These are phyloP conservation scores for Percopsis transmontana DNA, from an alignment of 2,113 vertebrate species.

Conservation along the genomic window DNA sequence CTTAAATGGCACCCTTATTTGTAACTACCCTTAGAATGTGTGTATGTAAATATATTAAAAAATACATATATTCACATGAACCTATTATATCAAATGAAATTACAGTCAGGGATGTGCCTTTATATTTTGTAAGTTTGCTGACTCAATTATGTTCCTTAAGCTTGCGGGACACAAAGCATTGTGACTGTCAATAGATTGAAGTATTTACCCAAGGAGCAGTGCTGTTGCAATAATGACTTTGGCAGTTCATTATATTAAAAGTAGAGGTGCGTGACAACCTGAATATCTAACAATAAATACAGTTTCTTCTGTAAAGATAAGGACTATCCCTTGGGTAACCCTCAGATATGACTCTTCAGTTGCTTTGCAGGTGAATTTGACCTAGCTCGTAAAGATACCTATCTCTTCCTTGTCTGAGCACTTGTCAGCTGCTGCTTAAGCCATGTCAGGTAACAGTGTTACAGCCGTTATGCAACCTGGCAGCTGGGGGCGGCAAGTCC, in stretches of 20 bases:
- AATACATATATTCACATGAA: no score
- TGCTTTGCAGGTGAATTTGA: constrained; percentile 1
- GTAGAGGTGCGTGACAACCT: constrained; percentile 2
- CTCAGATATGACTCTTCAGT: neutral
- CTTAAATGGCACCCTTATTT: no score
- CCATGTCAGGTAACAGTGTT: constrained; percentile 28
- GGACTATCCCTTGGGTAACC: constrained; percentile 18
- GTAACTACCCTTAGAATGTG: no score
- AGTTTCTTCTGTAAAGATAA: neutral
- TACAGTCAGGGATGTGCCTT: no score
- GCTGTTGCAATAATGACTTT: constrained; percentile 16
- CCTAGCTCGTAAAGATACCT: constrained; percentile 14
- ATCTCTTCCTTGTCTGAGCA: constrained; percentile 19
- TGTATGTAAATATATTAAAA: no score
- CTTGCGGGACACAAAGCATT: constrained; percentile 20
- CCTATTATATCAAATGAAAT: no score
- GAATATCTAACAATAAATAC: neutral
- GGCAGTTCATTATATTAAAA: constrained; percentile 21
- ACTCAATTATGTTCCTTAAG: constrained; percentile 11
- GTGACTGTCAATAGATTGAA: neutral
- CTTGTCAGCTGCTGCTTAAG: neutral
- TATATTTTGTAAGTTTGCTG: neutral
- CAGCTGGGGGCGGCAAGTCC: constrained; percentile 16
- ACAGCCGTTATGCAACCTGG: constrained; percentile 53
- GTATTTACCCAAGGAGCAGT: constrained; percentile 53